Evolutionary conservation across 2,113 vertebrate genomes (phyloP).

Genomic region (Sialia sialis): DNA sequence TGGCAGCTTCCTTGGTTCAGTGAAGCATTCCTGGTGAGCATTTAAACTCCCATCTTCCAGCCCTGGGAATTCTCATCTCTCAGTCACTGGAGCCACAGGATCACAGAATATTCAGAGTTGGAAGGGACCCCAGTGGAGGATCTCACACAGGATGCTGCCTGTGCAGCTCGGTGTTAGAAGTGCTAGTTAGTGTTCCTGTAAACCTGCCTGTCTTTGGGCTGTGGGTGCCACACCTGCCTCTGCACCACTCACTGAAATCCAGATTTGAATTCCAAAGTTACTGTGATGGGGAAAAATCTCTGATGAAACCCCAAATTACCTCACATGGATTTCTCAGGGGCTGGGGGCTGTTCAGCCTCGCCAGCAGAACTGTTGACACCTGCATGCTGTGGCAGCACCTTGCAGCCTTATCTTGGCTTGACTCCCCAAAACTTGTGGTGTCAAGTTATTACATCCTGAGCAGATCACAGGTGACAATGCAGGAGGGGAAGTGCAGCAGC

Average conservation of each 20-base stretch:
- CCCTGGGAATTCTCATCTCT: not conserved
- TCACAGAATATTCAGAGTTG: not conserved
- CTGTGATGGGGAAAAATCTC: not conserved
- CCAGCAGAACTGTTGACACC: rapidly evolving
- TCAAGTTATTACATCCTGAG: not conserved
- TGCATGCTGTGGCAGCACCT: not conserved
- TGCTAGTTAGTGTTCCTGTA: not conserved
- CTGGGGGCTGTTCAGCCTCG: not conserved
- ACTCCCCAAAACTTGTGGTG: rapidly evolving
- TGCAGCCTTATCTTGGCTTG: not conserved
- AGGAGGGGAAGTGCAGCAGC: not conserved
- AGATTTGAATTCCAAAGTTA: not conserved
- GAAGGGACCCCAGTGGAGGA: not conserved
- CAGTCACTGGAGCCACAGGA: not conserved
- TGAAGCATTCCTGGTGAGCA: rapidly evolving
- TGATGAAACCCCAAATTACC: not conserved
- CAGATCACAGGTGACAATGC: not conserved
- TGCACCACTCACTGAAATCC: not conserved
- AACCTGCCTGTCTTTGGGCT: not conserved
- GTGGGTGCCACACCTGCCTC: rapidly evolving
- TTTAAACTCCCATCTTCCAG: not conserved
- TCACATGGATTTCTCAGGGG: not conserved
- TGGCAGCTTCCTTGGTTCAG: not conserved
- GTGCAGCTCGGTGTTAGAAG: not conserved
- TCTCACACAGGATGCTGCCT: not conserved